Conservation (phyloP, 2,113 vertebrate species). For the Tinamus guttatus region DNA sequence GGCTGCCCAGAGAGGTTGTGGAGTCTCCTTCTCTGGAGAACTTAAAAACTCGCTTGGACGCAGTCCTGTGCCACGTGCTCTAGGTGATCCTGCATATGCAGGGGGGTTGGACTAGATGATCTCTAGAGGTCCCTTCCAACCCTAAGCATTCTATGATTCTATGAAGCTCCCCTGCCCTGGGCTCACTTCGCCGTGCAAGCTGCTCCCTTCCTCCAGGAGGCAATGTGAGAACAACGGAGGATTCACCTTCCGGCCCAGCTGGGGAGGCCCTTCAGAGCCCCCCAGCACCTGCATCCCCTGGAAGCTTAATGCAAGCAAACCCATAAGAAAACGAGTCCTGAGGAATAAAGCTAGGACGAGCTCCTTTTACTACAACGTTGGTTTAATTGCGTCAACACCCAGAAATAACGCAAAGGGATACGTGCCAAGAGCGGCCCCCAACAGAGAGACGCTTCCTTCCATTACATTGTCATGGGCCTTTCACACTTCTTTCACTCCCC, state of each 20-base stretch:
- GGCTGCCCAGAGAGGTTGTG: no score
- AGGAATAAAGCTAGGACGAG: background rate
- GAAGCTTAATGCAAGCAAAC: background rate
- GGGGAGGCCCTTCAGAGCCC: background rate
- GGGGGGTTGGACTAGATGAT: no score
- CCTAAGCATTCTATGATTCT: no score
- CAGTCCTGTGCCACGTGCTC: no score
- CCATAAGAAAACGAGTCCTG: background rate
- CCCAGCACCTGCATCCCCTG: background rate
- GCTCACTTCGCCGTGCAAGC: background rate
- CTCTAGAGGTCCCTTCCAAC: no score
- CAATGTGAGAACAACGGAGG: background rate
- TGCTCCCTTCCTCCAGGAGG: background rate
- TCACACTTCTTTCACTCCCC: background rate
- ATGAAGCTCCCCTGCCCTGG: background rate
- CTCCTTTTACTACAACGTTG: constrained; percentile 10
- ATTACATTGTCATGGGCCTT: background rate
- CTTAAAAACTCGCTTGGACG: no score
- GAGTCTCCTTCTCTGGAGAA: no score
- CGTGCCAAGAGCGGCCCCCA: constrained; percentile 38
- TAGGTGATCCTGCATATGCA: no score
- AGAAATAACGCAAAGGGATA: constrained; percentile 60
- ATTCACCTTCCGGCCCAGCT: background rate
- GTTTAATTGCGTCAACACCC: constrained; percentile 79
- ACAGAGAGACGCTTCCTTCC: background rate